A percentile compares a stretch with the other conserved stretches of the same genome.
Conservation (phyloP, 1,140 invertebrate species). For the Leguminivora glycinivorella region DNA sequence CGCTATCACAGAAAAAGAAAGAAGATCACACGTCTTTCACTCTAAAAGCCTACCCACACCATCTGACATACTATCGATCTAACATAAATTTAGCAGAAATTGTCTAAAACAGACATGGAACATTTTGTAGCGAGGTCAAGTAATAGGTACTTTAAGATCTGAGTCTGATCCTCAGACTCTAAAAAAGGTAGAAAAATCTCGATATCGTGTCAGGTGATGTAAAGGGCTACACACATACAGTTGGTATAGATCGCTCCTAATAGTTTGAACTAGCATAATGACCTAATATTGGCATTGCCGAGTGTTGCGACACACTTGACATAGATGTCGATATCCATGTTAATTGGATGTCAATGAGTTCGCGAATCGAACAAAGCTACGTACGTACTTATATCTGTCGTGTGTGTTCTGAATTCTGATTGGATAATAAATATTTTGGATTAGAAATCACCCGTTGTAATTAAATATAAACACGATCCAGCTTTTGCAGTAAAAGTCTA, state of each 20-base stretch:
- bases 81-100: too few species aligned
- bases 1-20: slow-evolving; percentile 56
- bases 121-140: too few species aligned
- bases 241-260: neutral
- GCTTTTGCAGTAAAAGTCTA: too few species aligned
- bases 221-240: slow-evolving; percentile 1
- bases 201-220: neutral
- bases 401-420: neutral
- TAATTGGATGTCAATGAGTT: slow-evolving; percentile 17
- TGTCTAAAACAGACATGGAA: too few species aligned
- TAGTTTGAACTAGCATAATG: slow-evolving; percentile 23
- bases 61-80: neutral
- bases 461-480: too few species aligned
- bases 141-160: too few species aligned
- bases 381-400: neutral
- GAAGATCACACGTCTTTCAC: slow-evolving; percentile 34
- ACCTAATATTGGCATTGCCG: slow-evolving; percentile 32
- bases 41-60: neutral
- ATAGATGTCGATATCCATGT: neutral
- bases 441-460: too few species aligned
- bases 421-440: too few species aligned
- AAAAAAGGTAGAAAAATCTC: neutral
- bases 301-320: slow-evolving; percentile 31
- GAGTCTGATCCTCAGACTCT: too few species aligned
- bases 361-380: slow-evolving; percentile 29